A percentile compares a stretch with the other conserved stretches of the same genome.
phyloP scores from a whole-genome alignment of 2,888 invertebrate species.

The Apoderus coryli region DNA sequence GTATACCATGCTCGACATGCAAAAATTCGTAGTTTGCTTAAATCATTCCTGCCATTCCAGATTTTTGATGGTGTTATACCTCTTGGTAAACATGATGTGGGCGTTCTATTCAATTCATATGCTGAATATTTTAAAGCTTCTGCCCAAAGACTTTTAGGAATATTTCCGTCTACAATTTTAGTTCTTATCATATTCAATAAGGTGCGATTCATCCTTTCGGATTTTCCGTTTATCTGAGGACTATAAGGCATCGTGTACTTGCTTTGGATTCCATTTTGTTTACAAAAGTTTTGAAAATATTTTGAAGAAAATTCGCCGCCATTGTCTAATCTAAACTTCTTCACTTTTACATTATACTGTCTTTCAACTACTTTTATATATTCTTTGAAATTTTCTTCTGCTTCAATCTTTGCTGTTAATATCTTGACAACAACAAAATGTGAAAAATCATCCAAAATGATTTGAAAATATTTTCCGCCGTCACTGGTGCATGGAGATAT shows the following conservation, averaged over 20 bases:
- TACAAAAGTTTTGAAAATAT: constrained; percentile 6
- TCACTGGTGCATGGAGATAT: constrained; percentile 8
- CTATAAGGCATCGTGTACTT: constrained; percentile 7
- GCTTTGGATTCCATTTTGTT: constrained; percentile 3
- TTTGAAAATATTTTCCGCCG: constrained; percentile 12
- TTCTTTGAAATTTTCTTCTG: constrained; percentile 5
- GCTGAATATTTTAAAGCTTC: constrained; percentile 12
- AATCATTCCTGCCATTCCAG: constrained; percentile 11
- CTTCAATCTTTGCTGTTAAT: constrained; percentile 9
- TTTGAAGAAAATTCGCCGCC: constrained; percentile 8
- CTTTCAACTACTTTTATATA: constrained; percentile 7
- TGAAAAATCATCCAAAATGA: constrained; percentile 12
- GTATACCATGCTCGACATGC: constrained; percentile 11
- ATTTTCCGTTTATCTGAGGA: constrained; percentile 7
- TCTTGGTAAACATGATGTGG: constrained; percentile 8
- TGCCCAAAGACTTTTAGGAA: constrained; percentile 11
- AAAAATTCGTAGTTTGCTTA: constrained; percentile 10
- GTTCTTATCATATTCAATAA: constrained; percentile 11
- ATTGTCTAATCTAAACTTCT: constrained; percentile 7
- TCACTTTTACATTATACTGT: constrained; percentile 8
- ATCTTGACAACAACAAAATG: constrained; percentile 9
- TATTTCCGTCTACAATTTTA: too few species aligned
- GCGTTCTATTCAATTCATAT: constrained; percentile 13
- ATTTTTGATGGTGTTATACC: constrained; percentile 9
- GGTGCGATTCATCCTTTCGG: constrained; percentile 12